Evolutionary conservation across 1,140 invertebrate genomes (phyloP), one percentile per base, ranked within the genome.

Genomic region (Bombus consobrinus): DNA sequence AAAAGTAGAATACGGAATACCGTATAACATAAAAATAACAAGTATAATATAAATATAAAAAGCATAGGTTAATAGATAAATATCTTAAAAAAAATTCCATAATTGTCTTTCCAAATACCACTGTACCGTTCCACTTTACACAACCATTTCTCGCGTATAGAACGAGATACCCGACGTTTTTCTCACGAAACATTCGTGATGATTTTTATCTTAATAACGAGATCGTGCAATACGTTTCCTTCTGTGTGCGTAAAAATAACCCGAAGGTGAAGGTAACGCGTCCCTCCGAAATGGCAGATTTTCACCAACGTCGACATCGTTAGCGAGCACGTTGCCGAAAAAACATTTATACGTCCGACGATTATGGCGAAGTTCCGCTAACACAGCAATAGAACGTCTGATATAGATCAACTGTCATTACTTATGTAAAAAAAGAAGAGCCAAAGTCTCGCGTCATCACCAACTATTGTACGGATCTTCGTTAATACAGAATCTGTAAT

Each of bases 331-430:
- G 47, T 12, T 18, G 73, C 53, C 71, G n/a, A 71, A 66, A 37
- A 41, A 57, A 28, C n/a, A 62, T 59, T 47, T 78, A 34, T 2
- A 18, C 1, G 47, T 47, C 47, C 39, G 39, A 77, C 32, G 28
- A 53, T 83, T 53, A 53, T 43, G 6, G n/a, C 34, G 6, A 28
- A 43, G 28, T 22, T 28, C 39, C 68, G 41, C 6, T 34, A 41
- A 28, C 25, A 4, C 34, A 53, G 64, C 15, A 39, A 87, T 73
- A 43, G 64, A 59, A 83, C 22, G 41, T 73, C 37, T 25, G 37
- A 53, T 57, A 59, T 87, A 76, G 39, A 83, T 69, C 39, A 62
- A 62, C 69, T 37, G 34, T 87, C 74, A 69, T 83, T 87, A 88
- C 74, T 88, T 84, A 84, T 79, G 71, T 34, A 87, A 87, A 69